These are phyloP conservation scores for Philhelius pedissequus DNA, from an alignment of 2,888 invertebrate species.

Conservation along the genomic window DNA sequence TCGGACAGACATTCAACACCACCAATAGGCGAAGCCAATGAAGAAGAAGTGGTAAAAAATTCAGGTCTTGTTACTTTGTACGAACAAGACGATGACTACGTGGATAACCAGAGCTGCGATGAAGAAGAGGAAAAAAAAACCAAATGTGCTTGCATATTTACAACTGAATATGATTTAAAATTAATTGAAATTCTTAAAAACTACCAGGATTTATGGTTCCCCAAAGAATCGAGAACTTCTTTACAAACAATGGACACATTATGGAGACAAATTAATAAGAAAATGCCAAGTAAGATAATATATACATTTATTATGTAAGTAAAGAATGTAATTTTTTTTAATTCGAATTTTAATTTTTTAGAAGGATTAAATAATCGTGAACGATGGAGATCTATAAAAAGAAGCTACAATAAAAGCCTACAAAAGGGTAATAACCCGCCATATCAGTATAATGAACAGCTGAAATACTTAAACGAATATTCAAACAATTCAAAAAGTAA, in stretches of 20 bases:
- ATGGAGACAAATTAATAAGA: conserved; percentile 25
- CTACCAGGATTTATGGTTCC: conserved; percentile 34
- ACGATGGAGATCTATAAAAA: conserved; percentile 76
- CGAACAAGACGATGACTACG: conserved; percentile 37
- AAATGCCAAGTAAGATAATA: conserved; percentile 42
- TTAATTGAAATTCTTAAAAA: conserved; percentile 31
- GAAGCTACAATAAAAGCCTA: conserved; percentile 73
- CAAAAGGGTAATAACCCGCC: conserved; percentile 67
- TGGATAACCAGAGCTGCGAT: not conserved
- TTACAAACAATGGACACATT: not conserved
- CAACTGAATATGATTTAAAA: conserved; percentile 14
- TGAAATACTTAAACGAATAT: conserved; percentile 15
- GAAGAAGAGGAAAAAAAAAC: not conserved
- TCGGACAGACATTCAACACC: conserved; percentile 9
- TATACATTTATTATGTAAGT: not conserved
- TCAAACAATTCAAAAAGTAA: not conserved
- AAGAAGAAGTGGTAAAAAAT: conserved; percentile 30
- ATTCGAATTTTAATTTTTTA: not conserved
- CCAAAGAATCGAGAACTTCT: not conserved
- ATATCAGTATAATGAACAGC: not conserved
- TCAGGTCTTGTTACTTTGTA: conserved; percentile 29
- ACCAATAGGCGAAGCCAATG: not conserved
- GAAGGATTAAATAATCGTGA: conserved; percentile 71
- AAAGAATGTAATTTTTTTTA: not conserved
- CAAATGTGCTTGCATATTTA: not conserved